These are phyloP conservation scores for Macrotis lagotis DNA, from an alignment of 2,113 vertebrate genomes.

Conservation along the genomic window DNA sequence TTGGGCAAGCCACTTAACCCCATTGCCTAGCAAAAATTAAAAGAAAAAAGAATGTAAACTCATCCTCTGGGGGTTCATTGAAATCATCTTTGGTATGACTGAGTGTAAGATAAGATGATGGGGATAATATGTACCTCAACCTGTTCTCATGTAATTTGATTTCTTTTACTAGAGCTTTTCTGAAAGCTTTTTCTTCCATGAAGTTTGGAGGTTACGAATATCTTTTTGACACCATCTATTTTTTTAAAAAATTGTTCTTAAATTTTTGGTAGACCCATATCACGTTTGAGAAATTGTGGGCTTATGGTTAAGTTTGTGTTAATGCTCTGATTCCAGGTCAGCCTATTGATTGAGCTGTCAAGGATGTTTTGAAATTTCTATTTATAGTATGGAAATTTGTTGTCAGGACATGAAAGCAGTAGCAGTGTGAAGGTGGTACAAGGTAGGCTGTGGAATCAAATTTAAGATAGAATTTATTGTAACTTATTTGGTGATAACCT, in stretches of 20 bases:
- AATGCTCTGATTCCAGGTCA: neutral
- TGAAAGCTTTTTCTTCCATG: neutral
- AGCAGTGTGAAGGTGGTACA: neutral
- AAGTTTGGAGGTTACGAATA: neutral
- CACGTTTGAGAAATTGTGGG: neutral
- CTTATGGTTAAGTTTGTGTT: neutral
- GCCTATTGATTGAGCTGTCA: neutral
- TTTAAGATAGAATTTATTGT: too few species aligned
- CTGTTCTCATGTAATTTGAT: neutral
- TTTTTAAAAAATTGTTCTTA: neutral
- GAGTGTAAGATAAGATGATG: neutral
- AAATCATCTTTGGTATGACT: neutral
- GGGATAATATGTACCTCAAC: neutral
- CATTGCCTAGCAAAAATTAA: too few species aligned
- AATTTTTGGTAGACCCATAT: neutral
- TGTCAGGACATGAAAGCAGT: neutral
- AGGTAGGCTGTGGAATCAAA: neutral
- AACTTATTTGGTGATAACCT: too few species aligned
- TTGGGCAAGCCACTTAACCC: too few species aligned
- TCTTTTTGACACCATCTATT: neutral
- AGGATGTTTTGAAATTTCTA: neutral
- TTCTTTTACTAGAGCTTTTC: neutral
- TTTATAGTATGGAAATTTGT: neutral
- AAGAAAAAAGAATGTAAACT: too few species aligned
- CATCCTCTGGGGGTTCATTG: neutral